Evolutionary conservation across 1,140 invertebrate genomes (phyloP).

Genomic region (Plectus sambesii): DNA sequence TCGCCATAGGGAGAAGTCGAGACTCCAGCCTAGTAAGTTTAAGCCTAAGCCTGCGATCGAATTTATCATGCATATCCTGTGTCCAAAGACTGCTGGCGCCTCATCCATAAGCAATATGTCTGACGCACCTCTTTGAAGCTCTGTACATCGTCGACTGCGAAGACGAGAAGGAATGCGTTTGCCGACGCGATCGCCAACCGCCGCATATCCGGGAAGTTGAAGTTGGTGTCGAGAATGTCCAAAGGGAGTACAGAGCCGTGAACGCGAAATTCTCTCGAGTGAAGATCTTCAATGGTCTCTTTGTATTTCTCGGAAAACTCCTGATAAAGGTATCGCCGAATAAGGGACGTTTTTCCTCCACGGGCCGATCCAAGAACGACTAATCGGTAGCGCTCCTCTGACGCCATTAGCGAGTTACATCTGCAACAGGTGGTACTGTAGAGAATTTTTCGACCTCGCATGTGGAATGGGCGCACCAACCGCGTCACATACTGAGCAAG

Average conservation of each 20-base stretch:
- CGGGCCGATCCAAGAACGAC: conserved; percentile 69
- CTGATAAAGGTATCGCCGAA: conserved; percentile 72
- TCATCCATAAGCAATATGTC: conserved; percentile 33
- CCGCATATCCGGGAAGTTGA: conserved; percentile 73
- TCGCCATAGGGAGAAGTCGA: too few relatives aligned
- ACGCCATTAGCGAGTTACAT: too few relatives aligned
- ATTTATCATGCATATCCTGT: conserved; percentile 52
- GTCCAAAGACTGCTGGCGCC: conserved; percentile 54
- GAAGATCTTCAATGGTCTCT: conserved; percentile 77
- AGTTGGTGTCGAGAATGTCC: conserved; percentile 74
- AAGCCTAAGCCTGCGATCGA: too few relatives aligned
- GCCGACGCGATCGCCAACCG: conserved; percentile 74
- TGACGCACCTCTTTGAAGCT: conserved; percentile 38
- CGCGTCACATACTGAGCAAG: too few relatives aligned
- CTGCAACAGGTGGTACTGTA: too few relatives aligned
- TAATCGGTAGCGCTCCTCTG: conserved; percentile 66
- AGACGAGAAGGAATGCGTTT: conserved; percentile 76
- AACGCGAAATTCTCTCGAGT: conserved; percentile 70
- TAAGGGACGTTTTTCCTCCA: conserved; percentile 73
- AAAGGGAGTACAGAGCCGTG: conserved; percentile 54
- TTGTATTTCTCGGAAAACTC: conserved; percentile 69
- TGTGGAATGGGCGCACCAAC: too few relatives aligned
- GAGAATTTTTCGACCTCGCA: too few relatives aligned
- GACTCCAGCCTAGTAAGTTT: too few relatives aligned
- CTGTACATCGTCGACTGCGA: conserved; percentile 60